Conservation (phyloP, 1,140 invertebrate genomes). For the Kradibia gibbosae region DNA sequence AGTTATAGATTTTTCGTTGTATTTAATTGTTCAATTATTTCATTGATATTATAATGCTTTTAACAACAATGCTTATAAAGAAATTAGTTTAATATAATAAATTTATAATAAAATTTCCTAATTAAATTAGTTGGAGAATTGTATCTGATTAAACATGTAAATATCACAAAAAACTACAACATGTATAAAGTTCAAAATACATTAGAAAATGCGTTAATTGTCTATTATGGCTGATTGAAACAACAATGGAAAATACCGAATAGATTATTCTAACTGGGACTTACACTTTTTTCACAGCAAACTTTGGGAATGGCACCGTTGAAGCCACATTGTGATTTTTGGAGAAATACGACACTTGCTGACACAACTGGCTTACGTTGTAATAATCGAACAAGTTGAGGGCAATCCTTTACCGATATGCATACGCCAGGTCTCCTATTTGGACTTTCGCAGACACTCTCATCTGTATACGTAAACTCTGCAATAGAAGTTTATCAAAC, state of each 20-base stretch:
- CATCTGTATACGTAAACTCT: constrained; percentile 50
- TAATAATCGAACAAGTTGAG: constrained; percentile 60
- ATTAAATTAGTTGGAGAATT: too few relatives aligned
- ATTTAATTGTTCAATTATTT: too few relatives aligned
- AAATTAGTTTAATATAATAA: too few relatives aligned
- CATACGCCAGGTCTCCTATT: constrained; percentile 53
- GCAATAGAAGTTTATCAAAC: neutral
- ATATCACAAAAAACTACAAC: too few relatives aligned
- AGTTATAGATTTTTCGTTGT: too few relatives aligned
- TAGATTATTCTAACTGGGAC: neutral
- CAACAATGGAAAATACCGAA: neutral
- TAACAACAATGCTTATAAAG: too few relatives aligned
- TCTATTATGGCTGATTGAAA: too few relatives aligned
- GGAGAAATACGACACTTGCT: constrained; percentile 60
- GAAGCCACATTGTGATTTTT: constrained; percentile 72
- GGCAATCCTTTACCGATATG: constrained; percentile 60
- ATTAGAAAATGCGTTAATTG: too few relatives aligned
- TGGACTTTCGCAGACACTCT: constrained; percentile 56
- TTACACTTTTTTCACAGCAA: constrained; percentile 68
- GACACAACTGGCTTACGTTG: constrained; percentile 63
- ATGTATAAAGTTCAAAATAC: too few relatives aligned
- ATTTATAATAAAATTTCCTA: too few relatives aligned
- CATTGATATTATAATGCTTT: too few relatives aligned
- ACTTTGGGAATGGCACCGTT: constrained; percentile 72
- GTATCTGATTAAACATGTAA: too few relatives aligned